phyloP scores from a whole-genome alignment of 2,797 vertebrate genomes.

The Miopithecus talapoin region DNA sequence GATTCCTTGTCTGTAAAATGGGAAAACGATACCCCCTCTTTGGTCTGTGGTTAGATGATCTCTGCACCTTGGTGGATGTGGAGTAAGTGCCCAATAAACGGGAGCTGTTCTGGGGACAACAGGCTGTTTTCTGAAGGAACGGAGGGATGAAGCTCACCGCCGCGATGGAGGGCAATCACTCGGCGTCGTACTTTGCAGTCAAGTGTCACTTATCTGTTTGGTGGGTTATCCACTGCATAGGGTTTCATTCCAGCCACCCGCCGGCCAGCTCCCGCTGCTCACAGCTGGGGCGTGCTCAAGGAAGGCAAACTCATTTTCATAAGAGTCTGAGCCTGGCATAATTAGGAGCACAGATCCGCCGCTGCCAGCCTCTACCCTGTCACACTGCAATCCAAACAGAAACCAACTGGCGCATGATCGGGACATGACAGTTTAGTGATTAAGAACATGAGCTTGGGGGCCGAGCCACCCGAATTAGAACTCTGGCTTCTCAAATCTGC shows the following conservation, averaged over 20 bases:
- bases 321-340: background rate
- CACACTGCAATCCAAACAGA: background rate
- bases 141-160: background rate
- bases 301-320: background rate
- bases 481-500: background rate
- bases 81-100: background rate
- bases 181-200: rapidly evolving
- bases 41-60: background rate
- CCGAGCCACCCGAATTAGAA: background rate
- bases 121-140: background rate
- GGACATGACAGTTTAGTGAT: background rate
- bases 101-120: background rate
- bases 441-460: background rate
- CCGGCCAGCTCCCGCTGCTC: background rate
- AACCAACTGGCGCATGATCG: background rate
- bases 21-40: too few relatives aligned
- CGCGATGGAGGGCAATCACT: background rate
- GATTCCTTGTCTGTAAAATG: background rate
- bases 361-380: background rate
- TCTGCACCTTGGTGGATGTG: too few relatives aligned
- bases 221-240: rapidly evolving
- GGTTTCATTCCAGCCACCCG: background rate
- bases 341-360: background rate
- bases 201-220: background rate
- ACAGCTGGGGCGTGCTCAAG: background rate